Percentiles rank a stretch among this genome's conserved stretches.
phyloP scores from a whole-genome alignment of 2,888 invertebrate species.

The Oligia latruncula region DNA sequence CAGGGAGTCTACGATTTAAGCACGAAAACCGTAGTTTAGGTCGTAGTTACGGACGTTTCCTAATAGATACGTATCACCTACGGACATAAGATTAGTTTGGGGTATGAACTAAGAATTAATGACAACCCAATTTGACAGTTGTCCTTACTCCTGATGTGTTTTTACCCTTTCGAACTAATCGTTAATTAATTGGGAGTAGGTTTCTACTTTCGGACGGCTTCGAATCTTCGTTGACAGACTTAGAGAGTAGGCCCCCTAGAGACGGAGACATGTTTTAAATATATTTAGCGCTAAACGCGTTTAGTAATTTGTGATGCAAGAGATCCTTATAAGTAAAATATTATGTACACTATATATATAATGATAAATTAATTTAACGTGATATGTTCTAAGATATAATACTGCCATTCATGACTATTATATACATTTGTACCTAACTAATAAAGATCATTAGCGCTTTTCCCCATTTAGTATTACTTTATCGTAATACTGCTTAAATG shows the following conservation, averaged over 20 bases:
- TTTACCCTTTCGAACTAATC: neutral
- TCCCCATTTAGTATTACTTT: slow-evolving; percentile 81
- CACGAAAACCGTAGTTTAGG: neutral
- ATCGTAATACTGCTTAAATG: slow-evolving; percentile 61
- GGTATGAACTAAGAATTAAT: neutral
- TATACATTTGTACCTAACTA: slow-evolving; percentile 66
- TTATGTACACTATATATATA: slow-evolving; percentile 52
- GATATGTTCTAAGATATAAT: slow-evolving; percentile 78
- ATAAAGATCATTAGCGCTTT: slow-evolving; percentile 88
- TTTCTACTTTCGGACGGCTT: neutral
- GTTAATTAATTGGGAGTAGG: neutral
- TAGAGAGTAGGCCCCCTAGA: neutral
- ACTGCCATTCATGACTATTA: slow-evolving; percentile 66
- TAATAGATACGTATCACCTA: neutral
- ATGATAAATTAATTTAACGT: slow-evolving; percentile 63
- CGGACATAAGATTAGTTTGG: neutral
- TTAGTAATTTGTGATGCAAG: neutral
- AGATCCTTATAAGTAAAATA: slow-evolving; percentile 11
- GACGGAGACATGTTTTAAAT: neutral
- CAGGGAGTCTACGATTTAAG: neutral
- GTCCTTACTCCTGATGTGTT: neutral
- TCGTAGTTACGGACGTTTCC: neutral
- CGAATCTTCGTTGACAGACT: neutral
- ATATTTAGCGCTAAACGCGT: neutral
- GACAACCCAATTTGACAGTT: neutral